Base-by-base conservation (phyloP, 2,113 vertebrate species). In the Aptenodytes forsteri region DNA sequence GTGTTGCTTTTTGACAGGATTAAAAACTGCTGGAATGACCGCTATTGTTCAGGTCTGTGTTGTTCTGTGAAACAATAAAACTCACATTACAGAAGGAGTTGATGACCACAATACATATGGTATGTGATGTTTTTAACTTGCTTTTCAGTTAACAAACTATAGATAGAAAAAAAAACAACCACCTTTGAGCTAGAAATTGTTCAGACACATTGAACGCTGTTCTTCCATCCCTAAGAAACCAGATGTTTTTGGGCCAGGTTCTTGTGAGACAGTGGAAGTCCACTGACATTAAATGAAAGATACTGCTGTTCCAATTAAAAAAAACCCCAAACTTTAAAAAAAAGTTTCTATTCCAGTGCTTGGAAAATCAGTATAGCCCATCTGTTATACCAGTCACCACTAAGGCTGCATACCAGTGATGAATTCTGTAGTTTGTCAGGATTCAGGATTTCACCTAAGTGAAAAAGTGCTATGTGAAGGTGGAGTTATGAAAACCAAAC, bases 151-250 rank as follows among this genome's bases (percentile, higher is more conserved):
- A 77, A 55, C 5, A 56, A 62, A 36, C 10, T 54, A 4, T 12
- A 54, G 18, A 29, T 8, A 22, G 34, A n/a, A 64, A 47, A 34
- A 23, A 26, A 7, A 0, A 3, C 3, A 13, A 11, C 23, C 47
- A 27, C 7, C 25, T 67, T 67, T 75, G 40, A 87, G 29, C 6
- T 38, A 54, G 47, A 42, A 47, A 56, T 27, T 44, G 6, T 38
- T 94, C 32, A 40, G 69, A 13, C 1, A 2, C n/a, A 81, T 83
- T 7, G 59, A 58, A 64, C 3, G 5, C 13, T 85, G 4, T 40
- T 64, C 8, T 72, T 67, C 30, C 6, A 11, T 25, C 34, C 40
- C 38, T 49, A n/a, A 47, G n/a, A 86, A 85, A 44, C 10, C 23
- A 58, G 26, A 70, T n/a, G 56, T n/a, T 9, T 38, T 76, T 89